phyloP scores from a whole-genome alignment of 2,888 invertebrate species.

The Rosalia funebris region DNA sequence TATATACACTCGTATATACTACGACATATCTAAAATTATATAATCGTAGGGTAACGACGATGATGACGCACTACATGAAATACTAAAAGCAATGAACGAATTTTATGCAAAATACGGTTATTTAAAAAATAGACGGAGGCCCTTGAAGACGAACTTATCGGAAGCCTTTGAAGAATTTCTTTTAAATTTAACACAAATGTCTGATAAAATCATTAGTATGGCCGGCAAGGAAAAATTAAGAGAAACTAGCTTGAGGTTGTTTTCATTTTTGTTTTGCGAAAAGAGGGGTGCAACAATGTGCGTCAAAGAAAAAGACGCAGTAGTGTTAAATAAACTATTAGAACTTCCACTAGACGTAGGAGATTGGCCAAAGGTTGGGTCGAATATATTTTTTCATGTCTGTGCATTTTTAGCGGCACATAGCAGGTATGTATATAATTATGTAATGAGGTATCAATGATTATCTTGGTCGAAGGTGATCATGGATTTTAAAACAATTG shows the following conservation, averaged over 20 bases:
- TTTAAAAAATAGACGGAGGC: slow-evolving; percentile 5
- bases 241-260: slow-evolving; percentile 21
- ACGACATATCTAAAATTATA: too few species aligned
- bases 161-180: slow-evolving; percentile 12
- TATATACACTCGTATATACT: too few species aligned
- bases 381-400: slow-evolving; percentile 23
- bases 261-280: slow-evolving; percentile 24
- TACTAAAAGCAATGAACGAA: slow-evolving; percentile 17
- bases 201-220: slow-evolving; percentile 19
- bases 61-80: slow-evolving; percentile 8
- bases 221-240: slow-evolving; percentile 17
- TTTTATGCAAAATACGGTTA: slow-evolving; percentile 24
- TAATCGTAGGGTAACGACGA: slow-evolving; percentile 13
- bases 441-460: too few species aligned
- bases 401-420: slow-evolving; percentile 27
- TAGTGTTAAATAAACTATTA: slow-evolving; percentile 15
- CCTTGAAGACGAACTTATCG: slow-evolving; percentile 12
- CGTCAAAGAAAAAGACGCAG: neutral
- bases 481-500: too few species aligned
- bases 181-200: slow-evolving; percentile 1
- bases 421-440: slow-evolving; percentile 27
- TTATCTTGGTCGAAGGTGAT: too few species aligned
- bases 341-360: slow-evolving; percentile 19
- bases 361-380: slow-evolving; percentile 27
- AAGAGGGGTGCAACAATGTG: slow-evolving; percentile 14